Conservation (phyloP, 1,140 invertebrate species). For the Thrips palmi region DNA sequence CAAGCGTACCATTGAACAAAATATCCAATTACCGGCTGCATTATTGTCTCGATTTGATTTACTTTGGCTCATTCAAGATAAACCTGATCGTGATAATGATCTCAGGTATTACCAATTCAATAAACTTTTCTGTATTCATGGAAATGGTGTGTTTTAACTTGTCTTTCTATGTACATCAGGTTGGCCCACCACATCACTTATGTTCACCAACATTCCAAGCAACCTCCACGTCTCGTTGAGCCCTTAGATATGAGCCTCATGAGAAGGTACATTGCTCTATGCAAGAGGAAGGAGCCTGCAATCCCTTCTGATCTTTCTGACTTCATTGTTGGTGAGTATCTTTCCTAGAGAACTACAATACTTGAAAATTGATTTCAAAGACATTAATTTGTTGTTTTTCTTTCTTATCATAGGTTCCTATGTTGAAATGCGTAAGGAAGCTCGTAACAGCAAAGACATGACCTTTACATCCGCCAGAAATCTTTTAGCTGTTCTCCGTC, state of each 20-base stretch:
- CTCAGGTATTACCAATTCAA: conserved; percentile 31
- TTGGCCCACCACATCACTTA: conserved; percentile 95
- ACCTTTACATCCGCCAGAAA: conserved; percentile 92
- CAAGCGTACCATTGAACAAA: conserved; percentile 87
- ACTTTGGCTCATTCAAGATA: conserved; percentile 94
- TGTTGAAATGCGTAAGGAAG: conserved; percentile 82
- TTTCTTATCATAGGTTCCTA: conserved; percentile 29
- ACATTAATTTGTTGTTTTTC: conserved; percentile 9
- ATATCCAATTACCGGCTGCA: conserved; percentile 95
- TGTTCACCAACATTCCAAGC: conserved; percentile 81
- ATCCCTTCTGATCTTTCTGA: conserved; percentile 78
- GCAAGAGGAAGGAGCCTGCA: conserved; percentile 71
- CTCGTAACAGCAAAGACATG: conserved; percentile 75
- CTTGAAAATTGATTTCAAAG: conserved; percentile 2
- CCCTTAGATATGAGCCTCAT: conserved; percentile 87
- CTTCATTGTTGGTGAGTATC: conserved; percentile 61
- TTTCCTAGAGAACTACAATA: conserved; percentile 10
- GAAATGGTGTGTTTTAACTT: too few species aligned
- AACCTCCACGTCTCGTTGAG: conserved; percentile 58
- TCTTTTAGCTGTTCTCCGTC: conserved; percentile 77
- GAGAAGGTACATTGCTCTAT: conserved; percentile 81
- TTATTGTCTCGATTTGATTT: conserved; percentile 94
- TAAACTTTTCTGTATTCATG: conserved; percentile 1
- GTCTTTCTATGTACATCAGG: conserved; percentile 27
- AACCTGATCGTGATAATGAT: conserved; percentile 83